Evolutionary conservation across 2,113 vertebrate species (phyloP), one percentile per base, ranked within the genome.

Genomic region (Apus apus): DNA sequence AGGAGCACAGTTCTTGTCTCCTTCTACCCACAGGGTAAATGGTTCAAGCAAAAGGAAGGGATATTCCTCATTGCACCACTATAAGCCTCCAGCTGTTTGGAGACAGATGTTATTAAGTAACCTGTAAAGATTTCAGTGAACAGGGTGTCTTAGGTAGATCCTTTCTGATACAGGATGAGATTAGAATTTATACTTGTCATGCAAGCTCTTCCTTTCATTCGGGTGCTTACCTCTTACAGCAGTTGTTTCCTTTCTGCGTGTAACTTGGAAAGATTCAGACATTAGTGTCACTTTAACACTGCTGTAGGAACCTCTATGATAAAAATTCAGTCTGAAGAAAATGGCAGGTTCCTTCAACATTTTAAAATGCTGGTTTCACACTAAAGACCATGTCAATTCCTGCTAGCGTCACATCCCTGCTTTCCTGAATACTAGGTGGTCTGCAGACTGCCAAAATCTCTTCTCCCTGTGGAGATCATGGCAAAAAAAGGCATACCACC

Each of bases 21-120:
- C 70, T 54, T 94, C 34, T 89, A 40, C 50, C 48, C 66, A 56
- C 25, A 58, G 48, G 68, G 74, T 72, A 85, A 87, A 73, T 36
- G 88, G 87, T 82, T 90, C n/a, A 32, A 70, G 43, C 91, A 48
- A 83, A 95, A 93, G 67, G 71, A 86, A 90, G 38, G 51, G 40
- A 62, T 72, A 64, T 78, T 79, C 83, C 21, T 78, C 17, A 48
- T 92, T 87, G 74, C 58, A 85, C 45, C 27, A n/a, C 50, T 77
- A 46, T 80, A 79, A 90, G 46, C 58, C 26, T 92, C 27, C 81
- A 81, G 83, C 82, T 89, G 82, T 91, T 92, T 85, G 66, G 38
- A 94, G 62, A 65, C 86, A 94, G 75, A 73, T 85, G 76, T 81
- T 94, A 87, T 90, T 89, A 90, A 92, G 78, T 68, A 86, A 85